Base-by-base conservation (phyloP, 2,797 vertebrate species). In the Pelobates cultripes region DNA sequence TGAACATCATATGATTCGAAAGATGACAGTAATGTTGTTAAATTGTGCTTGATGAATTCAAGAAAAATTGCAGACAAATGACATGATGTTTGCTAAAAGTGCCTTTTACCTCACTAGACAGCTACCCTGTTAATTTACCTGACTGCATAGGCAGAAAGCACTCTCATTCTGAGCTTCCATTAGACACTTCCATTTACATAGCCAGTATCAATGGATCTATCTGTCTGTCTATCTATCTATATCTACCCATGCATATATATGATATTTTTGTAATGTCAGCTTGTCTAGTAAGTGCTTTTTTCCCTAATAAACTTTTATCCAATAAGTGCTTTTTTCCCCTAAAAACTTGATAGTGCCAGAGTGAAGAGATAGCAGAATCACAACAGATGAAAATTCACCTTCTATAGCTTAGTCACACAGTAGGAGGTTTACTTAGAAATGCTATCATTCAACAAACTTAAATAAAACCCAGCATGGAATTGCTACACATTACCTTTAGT, bases 381-480 rank as follows among this genome's bases (percentile, higher is more conserved):
- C 57, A 79, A 64, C 82, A 79, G 66, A 79, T 79, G 77, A 84
- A 55, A 70, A 79, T 74, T 70, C 77, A 75, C 47, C 82, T 71
- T 84, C 82, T 75, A 57, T 71, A 70, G 77, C 73, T 84, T 67
- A 75, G 77, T 75, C 77, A 55, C 81, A 75, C 82, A 79, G 77
- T 75, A 43, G 77, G 82, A 78, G 66, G 77, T 79, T 79, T 78
- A 66, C 80, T 68, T 73, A 53, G 66, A 75, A 83, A 83, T 79
- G 81, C 78, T 83, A 83, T 79, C 76, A 78, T 75, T 64, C 75
- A 79, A 84, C 82, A 79, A 79, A 84, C 82, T 84, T 79, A 76
- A 84, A 79, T 79, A 79, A 79, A 79, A 47, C 72, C 67, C 82
- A 84, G 82, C 77, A 43, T 79, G 82, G 72, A 55, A 70, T 55